These are phyloP conservation scores for Xiphorhynchus erythropygius DNA, from an alignment of 2,797 vertebrate genomes.

Conservation along the genomic window DNA sequence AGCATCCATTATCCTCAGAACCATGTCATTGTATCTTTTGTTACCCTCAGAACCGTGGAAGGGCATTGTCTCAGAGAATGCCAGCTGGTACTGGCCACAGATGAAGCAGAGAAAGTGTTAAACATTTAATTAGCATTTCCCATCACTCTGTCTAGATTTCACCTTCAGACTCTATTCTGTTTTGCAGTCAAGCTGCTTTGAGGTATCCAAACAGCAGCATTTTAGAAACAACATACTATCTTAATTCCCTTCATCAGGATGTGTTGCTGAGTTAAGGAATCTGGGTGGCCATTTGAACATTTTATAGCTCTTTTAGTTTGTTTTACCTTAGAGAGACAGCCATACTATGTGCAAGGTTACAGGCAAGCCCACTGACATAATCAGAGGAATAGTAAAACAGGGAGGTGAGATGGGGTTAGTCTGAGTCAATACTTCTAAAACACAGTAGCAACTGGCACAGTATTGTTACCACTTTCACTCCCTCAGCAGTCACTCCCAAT, in stretches of 20 bases:
- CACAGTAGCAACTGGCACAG: neutral
- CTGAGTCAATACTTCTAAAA: neutral
- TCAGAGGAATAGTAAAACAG: neutral
- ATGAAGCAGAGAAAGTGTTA: neutral
- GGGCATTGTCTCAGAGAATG: neutral
- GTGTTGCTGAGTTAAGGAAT: neutral
- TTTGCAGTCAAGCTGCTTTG: neutral
- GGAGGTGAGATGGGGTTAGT: neutral
- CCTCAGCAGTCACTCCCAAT: neutral
- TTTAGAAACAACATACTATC: neutral
- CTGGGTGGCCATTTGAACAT: neutral
- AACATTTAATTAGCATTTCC: neutral
- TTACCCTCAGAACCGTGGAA: neutral
- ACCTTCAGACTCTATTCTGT: neutral
- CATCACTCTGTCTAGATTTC: neutral
- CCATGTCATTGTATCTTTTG: neutral
- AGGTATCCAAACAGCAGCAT: neutral
- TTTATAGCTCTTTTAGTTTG: neutral
- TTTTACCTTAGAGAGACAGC: neutral
- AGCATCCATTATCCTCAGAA: neutral
- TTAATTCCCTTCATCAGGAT: neutral
- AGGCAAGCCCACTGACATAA: neutral
- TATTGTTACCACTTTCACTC: neutral
- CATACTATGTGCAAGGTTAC: neutral
- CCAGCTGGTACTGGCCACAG: neutral